Evolutionary conservation across 2,888 invertebrate genomes (phyloP).

Genomic region (Rapana venosa): DNA sequence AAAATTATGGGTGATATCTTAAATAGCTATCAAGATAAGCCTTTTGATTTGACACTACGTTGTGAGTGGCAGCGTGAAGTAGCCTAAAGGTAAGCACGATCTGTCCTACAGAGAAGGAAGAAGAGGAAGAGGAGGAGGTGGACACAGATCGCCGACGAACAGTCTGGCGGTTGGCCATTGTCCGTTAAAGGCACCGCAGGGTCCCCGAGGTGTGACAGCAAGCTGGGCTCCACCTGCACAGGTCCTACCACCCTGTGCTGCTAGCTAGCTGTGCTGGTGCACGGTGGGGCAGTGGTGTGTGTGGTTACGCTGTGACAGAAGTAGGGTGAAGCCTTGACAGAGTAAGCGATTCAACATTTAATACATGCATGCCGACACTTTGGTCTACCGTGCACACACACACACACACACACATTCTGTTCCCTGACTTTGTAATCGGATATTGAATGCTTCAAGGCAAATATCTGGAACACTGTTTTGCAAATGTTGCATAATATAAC

Average conservation of each 20-base stretch:
- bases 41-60: too few species aligned
- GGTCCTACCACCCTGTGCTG: background rate
- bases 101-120: conserved; percentile 2
- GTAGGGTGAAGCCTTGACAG: background rate
- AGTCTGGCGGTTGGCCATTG: conserved; percentile 41
- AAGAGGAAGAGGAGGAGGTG: conserved; percentile 46
- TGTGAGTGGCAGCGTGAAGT: too few species aligned
- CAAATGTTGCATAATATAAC: too few species aligned
- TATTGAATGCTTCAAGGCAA: too few species aligned
- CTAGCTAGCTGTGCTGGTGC: background rate
- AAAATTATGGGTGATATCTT: too few species aligned
- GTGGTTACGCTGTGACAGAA: background rate
- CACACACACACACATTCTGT: too few species aligned
- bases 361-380: too few species aligned
- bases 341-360: too few species aligned
- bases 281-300: background rate
- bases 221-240: background rate
- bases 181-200: background rate
- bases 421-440: too few species aligned
- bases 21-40: too few species aligned
- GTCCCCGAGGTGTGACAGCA: background rate
- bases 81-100: background rate
- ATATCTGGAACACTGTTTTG: too few species aligned
- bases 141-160: conserved; percentile 51
- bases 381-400: too few species aligned